These are phyloP conservation scores for Alauda arvensis DNA, from an alignment of 2,797 vertebrate genomes.

Conservation along the genomic window DNA sequence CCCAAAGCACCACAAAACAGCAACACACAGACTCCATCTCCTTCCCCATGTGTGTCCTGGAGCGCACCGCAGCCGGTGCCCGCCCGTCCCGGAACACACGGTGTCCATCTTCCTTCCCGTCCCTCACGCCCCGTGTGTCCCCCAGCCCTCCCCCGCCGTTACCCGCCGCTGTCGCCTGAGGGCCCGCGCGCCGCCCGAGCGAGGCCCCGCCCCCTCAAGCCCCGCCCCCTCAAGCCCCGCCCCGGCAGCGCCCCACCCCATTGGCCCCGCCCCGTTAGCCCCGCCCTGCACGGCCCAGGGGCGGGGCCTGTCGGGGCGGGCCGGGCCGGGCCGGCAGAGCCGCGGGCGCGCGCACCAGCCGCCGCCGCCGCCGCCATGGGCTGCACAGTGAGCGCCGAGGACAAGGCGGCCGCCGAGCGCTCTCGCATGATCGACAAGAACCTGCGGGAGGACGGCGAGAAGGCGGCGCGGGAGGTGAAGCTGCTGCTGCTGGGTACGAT, in stretches of 20 bases:
- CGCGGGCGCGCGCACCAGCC: background rate
- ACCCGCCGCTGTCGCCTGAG: background rate
- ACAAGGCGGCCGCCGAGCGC: constrained; percentile 94
- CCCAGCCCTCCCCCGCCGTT: background rate
- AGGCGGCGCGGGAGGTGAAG: constrained; percentile 94
- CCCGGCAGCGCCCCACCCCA: background rate
- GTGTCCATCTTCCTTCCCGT: background rate
- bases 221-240: background rate
- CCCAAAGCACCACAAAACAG: background rate
- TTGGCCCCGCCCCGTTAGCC: background rate
- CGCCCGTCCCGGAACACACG: background rate
- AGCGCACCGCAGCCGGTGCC: no score
- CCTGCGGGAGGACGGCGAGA: constrained; percentile 94
- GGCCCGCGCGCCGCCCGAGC: background rate
- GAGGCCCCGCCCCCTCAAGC: background rate
- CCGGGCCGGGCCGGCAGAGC: background rate
- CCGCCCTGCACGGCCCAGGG: no score
- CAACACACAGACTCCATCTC: background rate
- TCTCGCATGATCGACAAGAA: constrained; percentile 98
- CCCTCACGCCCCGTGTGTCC: background rate
- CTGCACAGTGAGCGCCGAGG: constrained; percentile 95
- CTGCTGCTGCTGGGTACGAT: constrained; percentile 88
- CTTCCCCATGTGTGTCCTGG: rapidly evolving
- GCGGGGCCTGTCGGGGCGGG: constrained; percentile 14
- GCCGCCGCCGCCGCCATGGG: constrained; percentile 80